Conservation (phyloP, 2,797 vertebrate species). For the Crax fasciolata region DNA sequence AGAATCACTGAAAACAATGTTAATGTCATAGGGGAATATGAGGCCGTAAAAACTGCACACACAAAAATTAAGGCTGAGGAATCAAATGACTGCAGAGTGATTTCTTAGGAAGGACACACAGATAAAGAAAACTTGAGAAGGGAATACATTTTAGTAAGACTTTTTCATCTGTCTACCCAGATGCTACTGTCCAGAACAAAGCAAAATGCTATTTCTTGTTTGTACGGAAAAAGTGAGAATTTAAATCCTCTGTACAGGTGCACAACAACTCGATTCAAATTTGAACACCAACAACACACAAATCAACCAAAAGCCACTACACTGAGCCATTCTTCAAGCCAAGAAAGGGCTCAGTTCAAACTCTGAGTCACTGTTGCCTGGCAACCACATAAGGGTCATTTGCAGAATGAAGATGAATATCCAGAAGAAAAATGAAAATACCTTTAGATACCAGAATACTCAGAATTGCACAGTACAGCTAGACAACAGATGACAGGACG, state of each 20-base stretch:
- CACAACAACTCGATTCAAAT: not conserved
- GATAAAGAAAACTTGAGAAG: not conserved
- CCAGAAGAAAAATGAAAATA: not conserved
- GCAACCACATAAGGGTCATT: not conserved
- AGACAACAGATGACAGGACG: too few relatives aligned
- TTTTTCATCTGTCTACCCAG: not conserved
- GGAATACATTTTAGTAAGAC: not conserved
- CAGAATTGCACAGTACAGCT: not conserved
- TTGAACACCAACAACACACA: not conserved
- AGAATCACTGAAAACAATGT: not conserved
- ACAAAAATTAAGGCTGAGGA: not conserved
- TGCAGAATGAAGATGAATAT: not conserved
- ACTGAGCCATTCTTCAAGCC: not conserved
- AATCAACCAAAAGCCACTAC: not conserved
- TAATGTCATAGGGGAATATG: not conserved
- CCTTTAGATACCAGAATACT: not conserved
- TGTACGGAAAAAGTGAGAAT: not conserved
- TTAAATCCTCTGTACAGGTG: not conserved
- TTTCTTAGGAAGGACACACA: not conserved
- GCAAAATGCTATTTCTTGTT: not conserved
- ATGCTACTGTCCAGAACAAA: not conserved
- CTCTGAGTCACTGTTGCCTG: not conserved
- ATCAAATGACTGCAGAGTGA: rapidly evolving
- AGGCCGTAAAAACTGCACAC: not conserved
- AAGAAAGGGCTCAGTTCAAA: not conserved